Conservation (phyloP, 2,888 invertebrate species). For the Lacanobia oleracea region DNA sequence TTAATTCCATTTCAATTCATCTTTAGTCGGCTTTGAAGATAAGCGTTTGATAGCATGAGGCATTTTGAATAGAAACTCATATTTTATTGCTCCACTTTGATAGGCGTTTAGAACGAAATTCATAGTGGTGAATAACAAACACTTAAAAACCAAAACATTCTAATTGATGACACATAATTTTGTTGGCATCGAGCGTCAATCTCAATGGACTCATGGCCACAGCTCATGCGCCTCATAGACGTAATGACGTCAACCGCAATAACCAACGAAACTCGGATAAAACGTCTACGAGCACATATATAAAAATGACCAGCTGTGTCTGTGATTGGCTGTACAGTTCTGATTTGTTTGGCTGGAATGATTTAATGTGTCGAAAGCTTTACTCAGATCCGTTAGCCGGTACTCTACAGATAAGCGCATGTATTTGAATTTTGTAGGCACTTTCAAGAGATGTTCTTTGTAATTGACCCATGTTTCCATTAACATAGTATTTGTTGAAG, state of each 20-base stretch:
- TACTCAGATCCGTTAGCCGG: not conserved
- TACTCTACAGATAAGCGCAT: not conserved
- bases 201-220: constrained; percentile 23
- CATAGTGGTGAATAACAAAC: constrained; percentile 7
- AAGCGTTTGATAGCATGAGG: not conserved
- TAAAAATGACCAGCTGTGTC: constrained; percentile 1
- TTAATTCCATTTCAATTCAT: constrained; percentile 21
- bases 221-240: constrained; percentile 5
- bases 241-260: constrained; percentile 44
- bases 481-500: constrained; percentile 10
- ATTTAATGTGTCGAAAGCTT: constrained; percentile 31
- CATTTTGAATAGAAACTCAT: not conserved
- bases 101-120: constrained; percentile 1
- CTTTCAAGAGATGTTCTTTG: not conserved
- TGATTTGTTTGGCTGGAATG: not conserved
- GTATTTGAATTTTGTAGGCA: not conserved
- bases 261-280: constrained; percentile 2
- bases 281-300: not conserved
- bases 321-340: constrained; percentile 1
- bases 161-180: constrained; percentile 47
- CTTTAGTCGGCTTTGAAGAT: constrained; percentile 3
- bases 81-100: not conserved
- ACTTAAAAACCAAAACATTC: not conserved
- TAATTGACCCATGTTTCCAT: constrained; percentile 1
- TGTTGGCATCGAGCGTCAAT: constrained; percentile 38